Evolutionary conservation across 2,888 invertebrate genomes (phyloP), one percentile per base, ranked within the genome.

Genomic region (Gryllus longicercus): DNA sequence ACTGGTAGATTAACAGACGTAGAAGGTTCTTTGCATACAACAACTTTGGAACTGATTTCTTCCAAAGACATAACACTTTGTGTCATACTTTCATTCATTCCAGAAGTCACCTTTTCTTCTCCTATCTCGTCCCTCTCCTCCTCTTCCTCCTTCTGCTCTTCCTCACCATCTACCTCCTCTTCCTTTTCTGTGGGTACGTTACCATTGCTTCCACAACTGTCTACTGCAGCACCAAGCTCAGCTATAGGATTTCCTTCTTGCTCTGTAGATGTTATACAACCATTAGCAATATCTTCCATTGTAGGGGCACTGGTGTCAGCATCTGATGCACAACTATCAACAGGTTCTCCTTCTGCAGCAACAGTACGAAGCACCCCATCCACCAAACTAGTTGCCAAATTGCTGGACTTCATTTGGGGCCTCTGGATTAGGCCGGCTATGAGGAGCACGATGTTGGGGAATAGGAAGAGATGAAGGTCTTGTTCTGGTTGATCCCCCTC

Each of bases 371-470:
- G 87, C 12, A 87, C 87, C 11, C 86, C 88, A 83, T 88, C 88
- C 2, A 88, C 88, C 50, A 88, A 83, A 81, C 84, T 86, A 51
- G 86, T 87, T 3, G 88, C 88, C 88, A 83, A 85, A 88, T 81
- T 88, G 86, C 79, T 85, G 84, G 63, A 87, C 82, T 83, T 87
- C 87, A 88, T 93, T 92, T 14, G 95, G 95, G 3, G 94, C 80
- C 11, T 79, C 79, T 14, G 79, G 21, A 21, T 18, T 50, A 2
- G 75, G 50, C 16, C 14, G 18, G 12, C 21, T 50, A 8, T 74
- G 49, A 25, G 78, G 74, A n/a, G 79, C 49, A 14, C 25, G 80
- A 16, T 63, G 76, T 18, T 78, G 79, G 2, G 79, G 76, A 8
- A 82, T 79, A 18, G 82, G 81, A n/a, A 82, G 81, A 14, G 82